phyloP scores from a whole-genome alignment of 2,113 vertebrate genomes.

The Sander vitreus region DNA sequence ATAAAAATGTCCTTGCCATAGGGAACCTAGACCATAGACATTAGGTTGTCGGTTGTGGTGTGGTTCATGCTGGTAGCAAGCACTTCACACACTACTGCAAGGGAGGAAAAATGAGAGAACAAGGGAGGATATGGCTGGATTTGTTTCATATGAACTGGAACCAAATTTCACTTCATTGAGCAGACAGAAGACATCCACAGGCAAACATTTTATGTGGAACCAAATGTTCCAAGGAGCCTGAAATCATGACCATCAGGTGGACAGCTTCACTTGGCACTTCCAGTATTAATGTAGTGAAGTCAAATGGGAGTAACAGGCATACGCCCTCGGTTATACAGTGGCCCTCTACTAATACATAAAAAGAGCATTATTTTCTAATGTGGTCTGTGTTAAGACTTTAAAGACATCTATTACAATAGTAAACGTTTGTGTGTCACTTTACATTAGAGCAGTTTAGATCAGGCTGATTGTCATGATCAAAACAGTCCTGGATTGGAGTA shows the following conservation, averaged over 20 bases:
- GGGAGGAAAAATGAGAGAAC: neutral
- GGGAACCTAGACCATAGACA: neutral
- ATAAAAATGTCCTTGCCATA: too few relatives aligned
- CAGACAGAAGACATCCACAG: neutral
- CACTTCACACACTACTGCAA: neutral
- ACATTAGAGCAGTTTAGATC: neutral
- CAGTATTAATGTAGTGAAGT: neutral
- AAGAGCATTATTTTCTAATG: neutral
- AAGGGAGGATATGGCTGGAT: neutral
- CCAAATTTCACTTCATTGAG: neutral
- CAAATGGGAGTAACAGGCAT: neutral
- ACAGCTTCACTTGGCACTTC: neutral
- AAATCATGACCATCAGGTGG: neutral
- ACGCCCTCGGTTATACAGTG: neutral
- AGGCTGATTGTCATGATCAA: neutral
- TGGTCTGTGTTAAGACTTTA: neutral
- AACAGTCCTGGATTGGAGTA: neutral
- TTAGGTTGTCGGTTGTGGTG: neutral
- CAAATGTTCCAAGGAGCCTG: neutral
- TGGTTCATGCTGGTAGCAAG: neutral
- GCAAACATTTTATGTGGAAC: constrained; percentile 3
- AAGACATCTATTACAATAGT: neutral
- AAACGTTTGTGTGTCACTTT: constrained; percentile 3
- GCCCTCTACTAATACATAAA: neutral
- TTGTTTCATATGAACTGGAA: neutral